Evolutionary conservation across 2,888 invertebrate genomes (phyloP).

Genomic region (Mesodorylaimus sp.): DNA sequence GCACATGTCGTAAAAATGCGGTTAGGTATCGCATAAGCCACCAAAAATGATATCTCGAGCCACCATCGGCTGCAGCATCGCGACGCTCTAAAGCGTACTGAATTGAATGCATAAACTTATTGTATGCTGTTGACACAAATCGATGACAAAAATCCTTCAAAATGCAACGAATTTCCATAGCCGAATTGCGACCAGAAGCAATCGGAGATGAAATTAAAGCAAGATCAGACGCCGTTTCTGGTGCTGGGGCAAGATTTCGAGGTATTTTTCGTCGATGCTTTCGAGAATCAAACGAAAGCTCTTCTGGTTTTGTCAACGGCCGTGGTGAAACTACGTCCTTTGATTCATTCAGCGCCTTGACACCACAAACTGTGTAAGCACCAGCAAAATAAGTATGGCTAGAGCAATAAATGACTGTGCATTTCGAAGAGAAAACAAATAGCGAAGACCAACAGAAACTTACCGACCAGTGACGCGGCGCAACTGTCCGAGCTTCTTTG

Average conservation of each 20-base stretch:
- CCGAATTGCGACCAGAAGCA: neutral
- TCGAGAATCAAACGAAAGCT: neutral
- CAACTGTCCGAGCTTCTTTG: too few relatives aligned
- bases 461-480: too few relatives aligned
- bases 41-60: too few relatives aligned
- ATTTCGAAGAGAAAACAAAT: neutral
- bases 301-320: slow-evolving; percentile 72
- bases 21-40: too few relatives aligned
- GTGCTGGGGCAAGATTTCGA: too few relatives aligned
- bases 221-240: too few relatives aligned
- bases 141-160: slow-evolving; percentile 12
- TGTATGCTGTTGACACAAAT: slow-evolving; percentile 42
- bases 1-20: too few relatives aligned
- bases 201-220: too few relatives aligned
- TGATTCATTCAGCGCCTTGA: slow-evolving; percentile 70
- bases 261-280: too few relatives aligned
- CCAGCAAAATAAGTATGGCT: slow-evolving; percentile 86
- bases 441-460: neutral
- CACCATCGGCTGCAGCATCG: too few relatives aligned
- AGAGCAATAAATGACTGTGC: slow-evolving; percentile 11
- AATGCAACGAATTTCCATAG: slow-evolving; percentile 1
- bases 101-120: too few relatives aligned
- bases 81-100: too few relatives aligned
- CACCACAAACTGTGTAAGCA: slow-evolving; percentile 70
- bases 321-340: slow-evolving; percentile 40